Evolutionary conservation across 2,113 vertebrate genomes (phyloP), one percentile per base, ranked within the genome.

Genomic region (Alouatta palliata): DNA sequence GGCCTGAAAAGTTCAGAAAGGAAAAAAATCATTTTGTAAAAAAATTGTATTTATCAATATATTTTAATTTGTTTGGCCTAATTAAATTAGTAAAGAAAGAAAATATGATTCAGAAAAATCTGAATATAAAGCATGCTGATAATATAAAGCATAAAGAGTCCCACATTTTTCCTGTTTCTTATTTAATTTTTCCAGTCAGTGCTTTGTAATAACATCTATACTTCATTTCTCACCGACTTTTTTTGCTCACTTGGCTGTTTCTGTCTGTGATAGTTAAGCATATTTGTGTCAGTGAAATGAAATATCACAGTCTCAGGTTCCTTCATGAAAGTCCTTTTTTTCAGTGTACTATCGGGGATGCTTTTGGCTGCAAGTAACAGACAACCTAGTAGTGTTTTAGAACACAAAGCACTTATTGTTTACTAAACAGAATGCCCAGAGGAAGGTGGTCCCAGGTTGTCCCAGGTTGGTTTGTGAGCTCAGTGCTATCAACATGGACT

Each of bases 91-190:
- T 61, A 90, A 96, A 80, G 45, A 76, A 64, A 94, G 35, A 87
- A 96, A 86, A 64, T 54, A 49, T 14, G 58, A 64, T 92, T 70
- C 43, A 93, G 23, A 89, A 56, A 91, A 82, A 54, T 47, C 54
- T 83, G 96, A 89, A 79, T 64, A 94, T 43, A 87, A 96, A 90
- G 25, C 23, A 89, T 47, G 81, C 47, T 83, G 96, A 75, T 77
- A 89, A 79, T 49, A 94, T 43, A 87, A 95, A 90, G 32, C 23
- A 89, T 32, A 83, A 56, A 89, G 2, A 43, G 7, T 30, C 5
- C 25, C 25, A 66, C 45, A 23, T 80, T 86, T 93, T 84, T n/a
- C 19, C 54, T 54, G 25, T 32, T 95, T 91, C 54, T 82, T 30
- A 76, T 76, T 87, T 90, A 79, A 87, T 82, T 79, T 90, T 47